Base-by-base conservation (phyloP, 2,113 vertebrate genomes). In the Tringa solitaria region DNA sequence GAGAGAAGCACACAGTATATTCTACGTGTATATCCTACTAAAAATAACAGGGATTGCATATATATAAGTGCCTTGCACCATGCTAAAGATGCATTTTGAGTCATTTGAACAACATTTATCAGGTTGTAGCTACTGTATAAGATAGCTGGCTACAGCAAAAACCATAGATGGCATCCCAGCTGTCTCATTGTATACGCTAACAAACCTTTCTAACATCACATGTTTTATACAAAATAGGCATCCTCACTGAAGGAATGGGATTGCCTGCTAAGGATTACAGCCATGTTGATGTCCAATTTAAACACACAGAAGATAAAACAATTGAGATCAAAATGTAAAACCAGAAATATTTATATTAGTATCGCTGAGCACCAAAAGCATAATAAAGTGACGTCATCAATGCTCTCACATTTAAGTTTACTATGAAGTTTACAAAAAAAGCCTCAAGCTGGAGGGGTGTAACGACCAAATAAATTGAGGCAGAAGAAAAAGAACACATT, bases 171-270 rank as follows among this genome's bases (percentile, higher is more conserved):
- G 72, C 94, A 81, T 68, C 65, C 73, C 60, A 93, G 54, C 51
- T 95, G 88, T 82, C 89, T 93, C 89, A 6, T 83, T 74, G 51
- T 74, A 67, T 83, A 64, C 0, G 2, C 35, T 89, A 87, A 69
- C 61, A 85, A 93, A 84, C 65, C 68, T 93, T 96, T 64, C 51
- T 80, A 87, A 43, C 61, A 84, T 88, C 67, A 81, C 82, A 65
- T 70, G 78, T 90, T 86, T 92, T 93, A 88, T 84, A 95, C 93
- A 95, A 91, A 95, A 86, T 59, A 90, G 94, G 84, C 61, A 59
- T 75, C 64, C 64, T 77, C 30, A 16, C 84, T 69, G 73, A 27
- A 84, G 68, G 68, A 37, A 69, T 50, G 64, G 84, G 68, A 69
- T 83, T 76, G 81, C 89, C 91, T 85, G 78, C 68, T 89, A 84